phyloP scores from a whole-genome alignment of 2,888 invertebrate genomes.

The Phengaris alcon region DNA sequence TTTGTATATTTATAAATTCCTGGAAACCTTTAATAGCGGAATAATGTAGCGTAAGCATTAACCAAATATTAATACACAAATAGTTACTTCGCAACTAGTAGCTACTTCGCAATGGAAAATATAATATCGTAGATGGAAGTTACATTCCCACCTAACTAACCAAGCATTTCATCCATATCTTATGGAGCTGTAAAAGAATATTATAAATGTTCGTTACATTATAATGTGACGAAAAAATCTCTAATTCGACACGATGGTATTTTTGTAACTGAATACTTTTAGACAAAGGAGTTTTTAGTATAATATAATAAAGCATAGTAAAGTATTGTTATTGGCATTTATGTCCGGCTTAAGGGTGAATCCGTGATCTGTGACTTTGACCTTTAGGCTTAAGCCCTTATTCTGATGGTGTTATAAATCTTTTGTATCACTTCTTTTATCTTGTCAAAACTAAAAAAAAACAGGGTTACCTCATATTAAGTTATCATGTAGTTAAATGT shows the following conservation, averaged over 20 bases:
- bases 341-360: conserved; percentile 46
- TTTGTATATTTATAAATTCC: conserved; percentile 13
- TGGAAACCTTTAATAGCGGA: neutral
- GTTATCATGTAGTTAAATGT: neutral
- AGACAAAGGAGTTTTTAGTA: conserved; percentile 26
- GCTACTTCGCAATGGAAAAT: too few relatives aligned
- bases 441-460: neutral
- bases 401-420: conserved; percentile 5
- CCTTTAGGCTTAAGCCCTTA: conserved; percentile 9
- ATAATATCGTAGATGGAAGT: too few relatives aligned
- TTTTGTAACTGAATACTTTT: neutral
- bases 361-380: conserved; percentile 33
- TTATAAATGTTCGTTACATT: too few relatives aligned
- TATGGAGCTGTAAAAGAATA: too few relatives aligned
- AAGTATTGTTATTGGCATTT: conserved; percentile 23
- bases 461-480: neutral
- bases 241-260: neutral
- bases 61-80: too few relatives aligned
- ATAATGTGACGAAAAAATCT: too few relatives aligned
- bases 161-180: too few relatives aligned
- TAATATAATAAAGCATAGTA: neutral
- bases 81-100: too few relatives aligned
- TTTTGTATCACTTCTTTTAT: conserved; percentile 18
- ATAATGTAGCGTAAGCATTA: neutral
- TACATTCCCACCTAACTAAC: too few relatives aligned